A percentile compares a stretch with the other conserved stretches of the same genome.
phyloP scores from a whole-genome alignment of 2,113 vertebrate genomes.

The Phrynocephalus versicolor region DNA sequence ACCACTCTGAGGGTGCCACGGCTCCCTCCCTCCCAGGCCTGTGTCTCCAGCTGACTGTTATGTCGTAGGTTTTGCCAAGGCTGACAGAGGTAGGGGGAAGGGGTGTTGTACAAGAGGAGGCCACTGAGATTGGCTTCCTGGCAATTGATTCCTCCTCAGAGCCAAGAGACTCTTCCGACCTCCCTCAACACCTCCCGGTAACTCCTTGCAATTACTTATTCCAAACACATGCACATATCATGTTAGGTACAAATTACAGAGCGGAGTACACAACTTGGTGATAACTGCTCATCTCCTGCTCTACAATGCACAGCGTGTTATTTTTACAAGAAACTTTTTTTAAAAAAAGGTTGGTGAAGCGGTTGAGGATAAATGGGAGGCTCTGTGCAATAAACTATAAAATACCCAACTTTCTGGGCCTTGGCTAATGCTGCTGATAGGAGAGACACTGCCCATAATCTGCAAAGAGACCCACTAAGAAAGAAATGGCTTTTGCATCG shows the following conservation, averaged over 20 bases:
- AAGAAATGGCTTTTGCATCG: not conserved
- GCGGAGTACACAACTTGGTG: not conserved
- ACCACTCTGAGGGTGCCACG: too few species aligned
- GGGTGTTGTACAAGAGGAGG: not conserved
- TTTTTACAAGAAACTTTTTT: conserved; percentile 26
- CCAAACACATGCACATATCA: conserved; percentile 29
- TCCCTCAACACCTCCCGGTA: not conserved
- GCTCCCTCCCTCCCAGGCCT: too few species aligned
- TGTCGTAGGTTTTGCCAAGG: not conserved
- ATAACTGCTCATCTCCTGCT: conserved; percentile 21
- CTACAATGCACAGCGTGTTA: conserved; percentile 5
- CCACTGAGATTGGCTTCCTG: not conserved
- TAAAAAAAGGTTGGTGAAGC: conserved; percentile 19
- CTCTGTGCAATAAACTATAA: conserved; percentile 8
- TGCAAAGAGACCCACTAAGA: not conserved
- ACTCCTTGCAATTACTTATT: conserved; percentile 31
- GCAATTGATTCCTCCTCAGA: not conserved
- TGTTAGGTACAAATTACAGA: conserved; percentile 43
- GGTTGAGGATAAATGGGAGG: conserved; percentile 39
- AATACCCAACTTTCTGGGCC: not conserved
- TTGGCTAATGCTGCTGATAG: not conserved
- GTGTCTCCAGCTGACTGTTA: too few species aligned
- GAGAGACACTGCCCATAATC: not conserved
- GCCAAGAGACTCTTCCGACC: not conserved
- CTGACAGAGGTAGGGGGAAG: not conserved